phyloP scores from a whole-genome alignment of 2,797 vertebrate species.

The Megaceryle alcyon region DNA sequence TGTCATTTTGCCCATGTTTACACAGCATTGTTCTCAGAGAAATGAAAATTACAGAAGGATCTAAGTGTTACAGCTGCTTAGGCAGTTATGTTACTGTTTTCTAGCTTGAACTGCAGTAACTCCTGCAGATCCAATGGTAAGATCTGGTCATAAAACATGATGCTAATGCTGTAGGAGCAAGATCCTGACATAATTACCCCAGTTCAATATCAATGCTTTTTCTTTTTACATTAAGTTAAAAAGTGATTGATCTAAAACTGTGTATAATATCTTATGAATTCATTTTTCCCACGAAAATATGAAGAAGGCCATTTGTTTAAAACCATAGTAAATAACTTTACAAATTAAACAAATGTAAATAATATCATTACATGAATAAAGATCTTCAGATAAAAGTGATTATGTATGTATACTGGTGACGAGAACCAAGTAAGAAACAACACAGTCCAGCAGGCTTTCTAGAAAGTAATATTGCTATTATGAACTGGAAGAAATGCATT shows the following conservation, averaged over 20 bases:
- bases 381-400: neutral
- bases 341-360: too few species aligned
- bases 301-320: neutral
- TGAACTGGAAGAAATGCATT: slow-evolving; percentile 21
- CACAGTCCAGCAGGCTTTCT: slow-evolving; percentile 12
- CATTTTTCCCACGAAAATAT: neutral
- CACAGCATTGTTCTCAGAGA: neutral
- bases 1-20: neutral
- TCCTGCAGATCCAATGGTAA: neutral
- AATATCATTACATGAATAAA: neutral
- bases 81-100: neutral
- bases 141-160: neutral
- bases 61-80: neutral
- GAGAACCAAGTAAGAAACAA: slow-evolving; percentile 10
- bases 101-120: neutral
- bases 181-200: neutral
- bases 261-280: neutral
- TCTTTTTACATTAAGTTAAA: neutral
- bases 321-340: too few species aligned
- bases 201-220: neutral
- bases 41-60: neutral
- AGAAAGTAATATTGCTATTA: slow-evolving; percentile 49
- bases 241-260: neutral
- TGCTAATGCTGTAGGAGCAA: neutral
- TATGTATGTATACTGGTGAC: neutral